These are phyloP conservation scores for Tipula helvola DNA, from an alignment of 2,888 invertebrate genomes.

Conservation along the genomic window DNA sequence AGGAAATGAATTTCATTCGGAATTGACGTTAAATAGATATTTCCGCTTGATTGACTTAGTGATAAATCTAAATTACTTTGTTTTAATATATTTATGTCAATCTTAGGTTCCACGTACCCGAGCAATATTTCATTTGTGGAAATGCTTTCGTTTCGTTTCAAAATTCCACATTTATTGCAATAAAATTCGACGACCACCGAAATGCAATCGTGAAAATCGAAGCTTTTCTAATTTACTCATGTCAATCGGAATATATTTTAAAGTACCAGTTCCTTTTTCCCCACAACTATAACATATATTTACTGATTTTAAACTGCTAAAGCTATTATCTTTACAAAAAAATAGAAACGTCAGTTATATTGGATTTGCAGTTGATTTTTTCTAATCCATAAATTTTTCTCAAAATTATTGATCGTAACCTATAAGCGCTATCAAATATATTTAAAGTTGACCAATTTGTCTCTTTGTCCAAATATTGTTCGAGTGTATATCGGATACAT, in stretches of 20 bases:
- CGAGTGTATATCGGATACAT: too few relatives aligned
- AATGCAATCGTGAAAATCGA: background rate
- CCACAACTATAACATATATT: background rate
- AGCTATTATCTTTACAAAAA: background rate
- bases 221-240: background rate
- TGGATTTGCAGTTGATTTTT: too few relatives aligned
- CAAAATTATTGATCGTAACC: too few relatives aligned
- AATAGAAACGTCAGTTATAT: too few relatives aligned
- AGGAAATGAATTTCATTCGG: background rate
- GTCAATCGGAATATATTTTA: background rate
- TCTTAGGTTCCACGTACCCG: background rate
- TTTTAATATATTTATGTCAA: too few relatives aligned
- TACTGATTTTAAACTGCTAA: background rate
- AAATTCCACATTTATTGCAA: background rate
- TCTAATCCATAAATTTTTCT: too few relatives aligned
- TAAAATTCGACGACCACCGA: background rate
- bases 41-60: background rate
- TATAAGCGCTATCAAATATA: too few relatives aligned
- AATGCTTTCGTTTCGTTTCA: background rate
- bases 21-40: background rate
- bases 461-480: too few relatives aligned
- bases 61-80: too few relatives aligned
- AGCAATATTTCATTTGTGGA: background rate
- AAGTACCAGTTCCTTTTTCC: background rate
- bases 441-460: too few relatives aligned